phyloP scores from a whole-genome alignment of 2,113 vertebrate genomes.

The Hemiprocne comata region DNA sequence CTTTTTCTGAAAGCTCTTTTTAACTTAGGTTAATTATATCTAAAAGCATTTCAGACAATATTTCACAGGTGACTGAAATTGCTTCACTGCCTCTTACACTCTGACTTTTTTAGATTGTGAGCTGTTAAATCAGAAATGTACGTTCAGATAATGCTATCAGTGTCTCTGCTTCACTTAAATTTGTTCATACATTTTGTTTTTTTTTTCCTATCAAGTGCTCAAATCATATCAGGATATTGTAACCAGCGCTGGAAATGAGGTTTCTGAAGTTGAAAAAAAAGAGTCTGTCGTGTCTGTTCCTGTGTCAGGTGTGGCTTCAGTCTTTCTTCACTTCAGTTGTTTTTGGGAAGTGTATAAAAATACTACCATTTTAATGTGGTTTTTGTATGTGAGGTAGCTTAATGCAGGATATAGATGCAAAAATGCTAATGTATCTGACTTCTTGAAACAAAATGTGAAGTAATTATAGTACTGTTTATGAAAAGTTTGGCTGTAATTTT shows the following conservation, averaged over 20 bases:
- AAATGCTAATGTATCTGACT: not conserved
- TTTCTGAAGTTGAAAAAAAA: not conserved
- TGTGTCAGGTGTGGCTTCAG: slow-evolving; percentile 48
- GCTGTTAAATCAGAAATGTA: not conserved
- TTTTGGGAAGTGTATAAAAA: not conserved
- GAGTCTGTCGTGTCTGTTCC: not conserved
- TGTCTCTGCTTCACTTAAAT: not conserved
- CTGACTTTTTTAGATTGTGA: not conserved
- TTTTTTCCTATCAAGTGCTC: slow-evolving; percentile 22
- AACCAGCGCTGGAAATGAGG: slow-evolving; percentile 21
- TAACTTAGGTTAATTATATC: not conserved
- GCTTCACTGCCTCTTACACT: not conserved
- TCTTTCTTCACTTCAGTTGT: not conserved
- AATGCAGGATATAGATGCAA: not conserved
- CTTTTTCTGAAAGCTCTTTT: not conserved
- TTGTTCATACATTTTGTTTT: not conserved
- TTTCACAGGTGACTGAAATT: not conserved
- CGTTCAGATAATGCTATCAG: not conserved
- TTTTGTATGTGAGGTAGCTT: not conserved
- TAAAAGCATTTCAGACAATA: not conserved
- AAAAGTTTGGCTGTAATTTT: not conserved
- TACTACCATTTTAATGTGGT: not conserved
- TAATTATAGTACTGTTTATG: not conserved
- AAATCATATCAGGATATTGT: slow-evolving; percentile 14
- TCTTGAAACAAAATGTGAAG: not conserved